phyloP scores from a whole-genome alignment of 2,888 invertebrate genomes.

The Busseola fusca region DNA sequence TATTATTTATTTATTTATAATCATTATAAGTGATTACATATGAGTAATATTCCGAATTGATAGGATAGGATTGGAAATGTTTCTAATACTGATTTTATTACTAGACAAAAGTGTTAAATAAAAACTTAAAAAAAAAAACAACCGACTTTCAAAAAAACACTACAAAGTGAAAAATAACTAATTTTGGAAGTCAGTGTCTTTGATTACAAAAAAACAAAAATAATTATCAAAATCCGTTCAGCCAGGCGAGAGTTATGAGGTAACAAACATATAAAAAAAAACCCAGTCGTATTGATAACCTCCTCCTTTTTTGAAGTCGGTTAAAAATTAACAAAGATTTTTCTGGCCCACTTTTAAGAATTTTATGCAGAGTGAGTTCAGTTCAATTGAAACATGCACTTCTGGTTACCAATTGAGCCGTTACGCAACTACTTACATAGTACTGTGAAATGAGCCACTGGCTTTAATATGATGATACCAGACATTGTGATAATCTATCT shows the following conservation, averaged over 20 bases:
- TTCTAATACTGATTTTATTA: background rate
- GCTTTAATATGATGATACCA: slow-evolving; percentile 20
- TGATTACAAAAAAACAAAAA: too few species aligned
- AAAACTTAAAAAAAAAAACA: too few species aligned
- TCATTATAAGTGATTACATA: background rate
- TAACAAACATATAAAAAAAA: too few species aligned
- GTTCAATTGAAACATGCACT: slow-evolving; percentile 30
- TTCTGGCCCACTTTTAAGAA: background rate
- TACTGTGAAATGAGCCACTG: slow-evolving; percentile 43
- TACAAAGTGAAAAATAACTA: too few species aligned
- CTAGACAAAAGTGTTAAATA: too few species aligned
- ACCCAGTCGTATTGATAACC: too few species aligned
- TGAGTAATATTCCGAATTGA: background rate
- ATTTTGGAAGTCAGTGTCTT: too few species aligned
- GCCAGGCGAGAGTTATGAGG: too few species aligned
- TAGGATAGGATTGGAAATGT: too few species aligned
- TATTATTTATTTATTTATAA: background rate
- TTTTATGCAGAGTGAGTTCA: slow-evolving; percentile 32
- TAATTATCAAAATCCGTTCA: too few species aligned
- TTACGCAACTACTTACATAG: slow-evolving; percentile 16
- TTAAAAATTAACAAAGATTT: background rate
- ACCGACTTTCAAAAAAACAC: too few species aligned
- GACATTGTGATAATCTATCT: slow-evolving; percentile 28
- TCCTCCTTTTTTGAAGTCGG: too few species aligned
- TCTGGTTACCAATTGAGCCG: slow-evolving; percentile 33